Conservation (phyloP, 2,888 invertebrate species). For the Chaetogeoica ovagalla region DNA sequence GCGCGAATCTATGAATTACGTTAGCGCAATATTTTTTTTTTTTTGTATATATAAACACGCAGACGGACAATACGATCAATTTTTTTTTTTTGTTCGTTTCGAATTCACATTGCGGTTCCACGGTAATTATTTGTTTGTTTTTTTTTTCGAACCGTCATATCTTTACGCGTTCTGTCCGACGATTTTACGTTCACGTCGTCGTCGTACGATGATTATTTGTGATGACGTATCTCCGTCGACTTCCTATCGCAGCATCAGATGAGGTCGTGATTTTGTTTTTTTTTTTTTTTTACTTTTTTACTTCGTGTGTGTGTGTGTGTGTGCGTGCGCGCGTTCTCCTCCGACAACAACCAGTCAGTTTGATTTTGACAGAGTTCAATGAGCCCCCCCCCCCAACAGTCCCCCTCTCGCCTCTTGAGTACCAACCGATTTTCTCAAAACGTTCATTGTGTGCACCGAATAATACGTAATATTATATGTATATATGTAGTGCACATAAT, state of each 20-base stretch:
- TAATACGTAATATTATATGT: neutral
- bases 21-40: too few relatives aligned
- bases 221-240: neutral
- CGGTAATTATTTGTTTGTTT: neutral
- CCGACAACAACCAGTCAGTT: constrained; percentile 34
- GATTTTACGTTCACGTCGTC: constrained; percentile 8
- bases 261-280: constrained; percentile 37
- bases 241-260: neutral
- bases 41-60: too few relatives aligned
- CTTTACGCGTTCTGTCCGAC: neutral
- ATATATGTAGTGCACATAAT: neutral
- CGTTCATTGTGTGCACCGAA: constrained; percentile 20
- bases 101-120: too few relatives aligned
- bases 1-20: too few relatives aligned
- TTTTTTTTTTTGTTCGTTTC: too few relatives aligned
- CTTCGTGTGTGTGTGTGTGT: neutral
- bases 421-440: constrained; percentile 41
- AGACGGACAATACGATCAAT: too few relatives aligned
- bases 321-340: neutral
- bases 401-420: constrained; percentile 32
- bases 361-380: constrained; percentile 48
- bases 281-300: neutral
- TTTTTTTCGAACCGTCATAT: too few relatives aligned
- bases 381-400: constrained; percentile 22
- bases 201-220: neutral